Base-by-base conservation (phyloP, 30 jellyfish, hydroid and myxozoan species). In the Pelagia noctiluca region DNA sequence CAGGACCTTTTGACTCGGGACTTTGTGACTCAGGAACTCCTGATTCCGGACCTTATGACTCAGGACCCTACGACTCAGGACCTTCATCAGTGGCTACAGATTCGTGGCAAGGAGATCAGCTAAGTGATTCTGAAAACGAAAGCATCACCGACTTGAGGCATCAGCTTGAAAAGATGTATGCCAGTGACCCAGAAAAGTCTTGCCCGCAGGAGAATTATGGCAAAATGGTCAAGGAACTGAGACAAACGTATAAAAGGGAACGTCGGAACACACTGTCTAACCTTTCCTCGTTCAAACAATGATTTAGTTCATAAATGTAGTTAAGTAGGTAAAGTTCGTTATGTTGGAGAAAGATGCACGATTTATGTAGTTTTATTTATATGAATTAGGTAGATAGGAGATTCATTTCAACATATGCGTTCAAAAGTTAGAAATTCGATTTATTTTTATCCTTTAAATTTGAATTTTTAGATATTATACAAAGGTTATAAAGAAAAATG, bases 211-310 rank as follows among this genome's bases (percentile, higher is more conserved):
- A 49, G 23, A 74, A 68, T 16, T 16, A 35, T 18, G 28, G 75
- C 22, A 21, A 25, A 22, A 78, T 78, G 23, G 80, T 78, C 1
- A 35, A 42, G 12, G 71, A 78, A 63, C 28, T 78, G 68, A 76
- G 89, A n/a, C 79, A 60, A 47, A 78, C 74, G 8, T 78, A 32
- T 31, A 2, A 57, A 34, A 25, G 78, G 2, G 50, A 78, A 61
- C 35, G 89, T 19, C 67, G 89, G 26, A 61, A 37, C 38, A 78
- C 89, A 12, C 31, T 78, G 62, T 35, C 89, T 5, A 49, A 34
- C 25, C 53, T 78, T 78, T 64, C 89, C 3, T 38, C 54, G 24
- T 67, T 78, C 1, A 60, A 76, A 78, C 60, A 78, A 36, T 35
- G 30, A 67, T 67, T 42, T 16, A 16, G n/a, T n/a, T n/a, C n/a